Percentiles rank a stretch among this genome's conserved stretches.
phyloP scores from a whole-genome alignment of 2,113 vertebrate genomes.

The Labrus mixtus region DNA sequence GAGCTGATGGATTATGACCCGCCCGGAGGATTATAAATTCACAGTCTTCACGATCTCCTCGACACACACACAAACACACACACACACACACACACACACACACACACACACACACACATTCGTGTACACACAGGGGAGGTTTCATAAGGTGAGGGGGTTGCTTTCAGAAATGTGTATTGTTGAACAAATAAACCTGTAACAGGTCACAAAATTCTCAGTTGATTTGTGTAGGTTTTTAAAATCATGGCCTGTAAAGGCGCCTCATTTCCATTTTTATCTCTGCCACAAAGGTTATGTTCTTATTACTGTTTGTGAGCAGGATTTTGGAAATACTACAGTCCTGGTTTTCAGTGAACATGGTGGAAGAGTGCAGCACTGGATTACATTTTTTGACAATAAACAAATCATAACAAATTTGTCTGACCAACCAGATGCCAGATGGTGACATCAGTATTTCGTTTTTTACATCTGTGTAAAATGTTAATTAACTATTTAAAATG shows the following conservation, averaged over 20 bases:
- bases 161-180: not conserved
- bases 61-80: slow-evolving; percentile 2
- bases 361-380: too few relatives aligned
- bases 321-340: not conserved
- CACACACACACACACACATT: not conserved
- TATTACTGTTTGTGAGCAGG: not conserved
- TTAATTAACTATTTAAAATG: too few relatives aligned
- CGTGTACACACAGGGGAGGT: not conserved
- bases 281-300: too few relatives aligned
- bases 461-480: too few relatives aligned
- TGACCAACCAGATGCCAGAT: too few relatives aligned
- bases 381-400: too few relatives aligned
- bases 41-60: not conserved
- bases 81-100: not conserved
- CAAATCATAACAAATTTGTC: too few relatives aligned
- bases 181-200: not conserved
- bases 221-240: not conserved
- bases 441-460: too few relatives aligned
- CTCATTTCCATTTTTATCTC: too few relatives aligned
- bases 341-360: not conserved
- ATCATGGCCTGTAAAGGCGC: not conserved
- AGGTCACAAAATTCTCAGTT: not conserved
- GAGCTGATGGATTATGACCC: slow-evolving; percentile 17
- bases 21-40: slow-evolving; percentile 20
- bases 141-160: not conserved